phyloP scores from a whole-genome alignment of 2,888 invertebrate species.

The Elysia crispata region DNA sequence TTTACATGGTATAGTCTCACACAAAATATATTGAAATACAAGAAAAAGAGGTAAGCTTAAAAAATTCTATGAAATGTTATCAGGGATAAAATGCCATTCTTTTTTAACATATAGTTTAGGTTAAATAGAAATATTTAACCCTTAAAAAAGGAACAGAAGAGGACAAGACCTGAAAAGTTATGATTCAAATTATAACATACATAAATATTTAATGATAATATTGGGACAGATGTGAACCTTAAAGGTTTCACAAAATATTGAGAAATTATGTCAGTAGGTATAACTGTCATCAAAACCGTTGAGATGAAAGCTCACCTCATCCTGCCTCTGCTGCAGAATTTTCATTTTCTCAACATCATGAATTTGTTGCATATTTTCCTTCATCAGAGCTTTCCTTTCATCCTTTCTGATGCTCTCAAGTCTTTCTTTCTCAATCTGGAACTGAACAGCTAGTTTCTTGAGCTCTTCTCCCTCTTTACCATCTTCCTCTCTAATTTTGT shows the following conservation, averaged over 20 bases:
- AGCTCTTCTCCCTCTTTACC: conserved; percentile 73
- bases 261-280: too few relatives aligned
- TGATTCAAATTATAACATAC: neutral
- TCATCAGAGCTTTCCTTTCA: conserved; percentile 68
- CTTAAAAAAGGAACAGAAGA: conserved; percentile 6
- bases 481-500: conserved; percentile 61
- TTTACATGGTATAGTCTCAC: too few relatives aligned
- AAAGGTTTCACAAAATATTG: too few relatives aligned
- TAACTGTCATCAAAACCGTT: too few relatives aligned
- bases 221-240: neutral
- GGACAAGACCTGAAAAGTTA: too few relatives aligned
- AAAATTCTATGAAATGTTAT: too few relatives aligned
- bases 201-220: neutral
- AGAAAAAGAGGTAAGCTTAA: too few relatives aligned
- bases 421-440: conserved; percentile 71
- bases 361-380: conserved; percentile 74
- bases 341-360: conserved; percentile 69
- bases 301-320: conserved; percentile 66
- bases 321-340: conserved; percentile 69
- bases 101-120: too few relatives aligned
- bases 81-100: too few relatives aligned
- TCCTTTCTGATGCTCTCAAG: conserved; percentile 69
- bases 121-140: neutral
- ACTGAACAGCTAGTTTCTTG: conserved; percentile 70
- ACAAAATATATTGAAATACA: too few relatives aligned